Base-by-base conservation (phyloP, 1,140 invertebrate species). In the Pogonus chalceus region DNA sequence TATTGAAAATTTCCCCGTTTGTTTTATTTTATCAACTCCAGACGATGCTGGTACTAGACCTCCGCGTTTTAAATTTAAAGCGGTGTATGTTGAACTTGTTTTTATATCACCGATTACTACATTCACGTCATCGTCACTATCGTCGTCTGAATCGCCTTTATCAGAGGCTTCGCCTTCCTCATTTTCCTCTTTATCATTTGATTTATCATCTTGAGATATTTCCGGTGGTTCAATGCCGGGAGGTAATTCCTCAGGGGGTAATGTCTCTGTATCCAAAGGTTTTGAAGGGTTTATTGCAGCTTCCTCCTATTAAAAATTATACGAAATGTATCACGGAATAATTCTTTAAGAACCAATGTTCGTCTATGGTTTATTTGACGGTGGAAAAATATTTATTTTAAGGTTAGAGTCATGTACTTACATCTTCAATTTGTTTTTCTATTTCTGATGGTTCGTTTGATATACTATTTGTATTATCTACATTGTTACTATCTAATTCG, bases 81-180 rank as follows among this genome's bases (percentile, higher is more conserved):
- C 80, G 37, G 76, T 75, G 63, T 81, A 84, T 1, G 1, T 53
- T 31, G 83, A 72, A 18, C 75, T 81, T 0, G 84, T 79, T 67
- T 90, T 90, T 26, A 90, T 87, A 65, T 90, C 85, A 0, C 86
- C 87, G 62, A 91, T 89, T 0, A 88, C 85, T 51, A 92, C 87
- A 69, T 90, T 85, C 1, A 92, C 84, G 63, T 89, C 85, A 68
- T 92, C 88, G 58, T 86, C 83, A 56, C 84, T 86, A 57, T 87
- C 85, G 59, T 90, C 87, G n/a, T 87, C 84, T 2, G 78, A 79
- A 54, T 84, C 82, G 24, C 83, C 80, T 55, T 79, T 77, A 57
- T 75, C 79, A 31, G 74, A 74, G 23, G 65, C 70, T 57, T 75
- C 73, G n/a, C n/a, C n/a, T n/a, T n/a, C n/a, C n/a, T n/a, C n/a